Evolutionary conservation across 1,140 invertebrate species (phyloP), one percentile per base, ranked within the genome.

Genomic region (Zaprionus lachaisei): DNA sequence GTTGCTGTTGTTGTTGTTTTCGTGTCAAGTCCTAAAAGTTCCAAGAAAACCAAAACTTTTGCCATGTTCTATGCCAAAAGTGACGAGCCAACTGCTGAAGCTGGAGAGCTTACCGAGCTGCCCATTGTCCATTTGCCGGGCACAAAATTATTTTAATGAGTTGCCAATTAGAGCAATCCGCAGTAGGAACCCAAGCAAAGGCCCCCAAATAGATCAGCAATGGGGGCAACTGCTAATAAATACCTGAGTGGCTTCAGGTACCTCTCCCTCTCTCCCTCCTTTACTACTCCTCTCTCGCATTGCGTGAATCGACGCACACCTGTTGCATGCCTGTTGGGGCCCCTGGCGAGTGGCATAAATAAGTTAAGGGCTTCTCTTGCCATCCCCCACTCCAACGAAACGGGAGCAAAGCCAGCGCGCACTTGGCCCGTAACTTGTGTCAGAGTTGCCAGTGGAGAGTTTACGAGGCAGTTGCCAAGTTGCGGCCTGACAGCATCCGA

Each of bases 81-180:
- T 49, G 69, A 72, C 63, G 38, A 63, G 63, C 55, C 63, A 70
- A 57, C 58, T 61, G 31, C 11, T 24, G n/a, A 20, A 24, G 11
- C 11, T 5, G 65, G 44, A 47, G 72, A 72, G 44, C 31, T 34
- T 34, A 65, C 57, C 57, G 57, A 70, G 20, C 55, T 72, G 80
- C 67, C 83, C 83, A 82, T 81, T 85, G 79, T 72, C 82, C 79
- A 54, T 56, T 41, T 41, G 7, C 44, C 47, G 57, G 28, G 74
- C 83, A 86, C 79, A 67, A 84, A 81, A 85, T 84, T 84, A 85
- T 84, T 85, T 85, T 86, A 85, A 86, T 85, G 82, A 85, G 82
- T 85, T 86, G 82, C 82, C 82, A 85, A 85, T 85, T 85, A 85
- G 79, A 80, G 58, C 60, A 74, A 56, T 26, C 22, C 22, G 54